Evolutionary conservation across 2,113 vertebrate genomes (phyloP).

Genomic region (Apaloderma vittatum): DNA sequence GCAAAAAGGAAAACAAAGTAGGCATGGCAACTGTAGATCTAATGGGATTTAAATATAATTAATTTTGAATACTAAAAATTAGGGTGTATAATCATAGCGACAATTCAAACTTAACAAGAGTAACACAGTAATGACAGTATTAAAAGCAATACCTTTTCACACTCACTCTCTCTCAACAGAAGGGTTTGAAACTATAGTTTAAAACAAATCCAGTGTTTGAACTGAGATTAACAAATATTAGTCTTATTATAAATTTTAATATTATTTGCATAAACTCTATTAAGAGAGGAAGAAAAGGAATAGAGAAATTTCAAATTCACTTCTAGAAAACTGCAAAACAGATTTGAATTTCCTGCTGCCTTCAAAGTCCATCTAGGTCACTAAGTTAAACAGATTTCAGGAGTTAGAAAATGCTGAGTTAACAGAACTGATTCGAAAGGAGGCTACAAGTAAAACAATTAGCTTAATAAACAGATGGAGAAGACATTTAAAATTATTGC

Average conservation of each 20-base stretch:
- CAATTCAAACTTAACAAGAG: slow-evolving; percentile 37
- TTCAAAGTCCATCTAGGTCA: slow-evolving; percentile 7
- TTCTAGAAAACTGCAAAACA: background rate
- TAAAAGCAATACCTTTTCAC: slow-evolving; percentile 9
- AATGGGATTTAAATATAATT: slow-evolving; percentile 64
- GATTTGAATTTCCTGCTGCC: background rate
- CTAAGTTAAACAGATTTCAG: slow-evolving; percentile 10
- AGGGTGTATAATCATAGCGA: slow-evolving; percentile 37
- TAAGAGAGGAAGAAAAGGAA: slow-evolving; percentile 17
- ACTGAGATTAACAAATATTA: slow-evolving; percentile 69
- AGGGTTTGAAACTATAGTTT: slow-evolving; percentile 25
- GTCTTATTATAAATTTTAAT: slow-evolving; percentile 34
- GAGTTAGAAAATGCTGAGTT: slow-evolving; percentile 44
- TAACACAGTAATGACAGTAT: slow-evolving; percentile 16
- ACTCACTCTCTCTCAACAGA: background rate
- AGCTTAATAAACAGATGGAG: slow-evolving; percentile 43
- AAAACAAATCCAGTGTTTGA: slow-evolving; percentile 60
- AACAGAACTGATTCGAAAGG: background rate
- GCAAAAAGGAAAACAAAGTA: background rate
- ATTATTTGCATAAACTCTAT: slow-evolving; percentile 42
- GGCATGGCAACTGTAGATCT: background rate
- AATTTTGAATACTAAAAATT: slow-evolving; percentile 28
- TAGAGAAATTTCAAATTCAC: slow-evolving; percentile 31
- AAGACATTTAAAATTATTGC: background rate
- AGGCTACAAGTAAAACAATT: slow-evolving; percentile 17